A percentile compares a stretch with the other conserved stretches of the same genome.
Conservation (phyloP, 2,113 vertebrate genomes). For the Cervus canadensis region DNA sequence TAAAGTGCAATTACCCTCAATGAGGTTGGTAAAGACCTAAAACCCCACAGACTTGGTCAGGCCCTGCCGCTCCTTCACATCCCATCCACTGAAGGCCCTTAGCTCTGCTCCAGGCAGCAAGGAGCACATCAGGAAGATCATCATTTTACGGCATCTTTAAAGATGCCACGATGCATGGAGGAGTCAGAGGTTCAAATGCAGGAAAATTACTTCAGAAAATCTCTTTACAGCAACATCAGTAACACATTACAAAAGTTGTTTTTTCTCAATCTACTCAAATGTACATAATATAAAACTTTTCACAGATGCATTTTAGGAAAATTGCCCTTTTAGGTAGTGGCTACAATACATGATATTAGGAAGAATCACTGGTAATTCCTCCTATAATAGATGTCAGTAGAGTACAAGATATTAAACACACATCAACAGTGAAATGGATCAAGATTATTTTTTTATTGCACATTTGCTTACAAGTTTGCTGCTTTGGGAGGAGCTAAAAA, state of each 20-base stretch:
- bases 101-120: not conserved
- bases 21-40: not conserved
- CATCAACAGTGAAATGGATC: slow-evolving; percentile 47
- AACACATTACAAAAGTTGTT: slow-evolving; percentile 7
- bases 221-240: slow-evolving; percentile 5
- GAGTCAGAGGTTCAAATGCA: not conserved
- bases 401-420: slow-evolving; percentile 18
- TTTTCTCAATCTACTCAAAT: slow-evolving; percentile 35
- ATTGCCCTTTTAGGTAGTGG: not conserved
- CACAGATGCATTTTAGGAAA: not conserved
- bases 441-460: slow-evolving; percentile 79
- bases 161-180: not conserved
- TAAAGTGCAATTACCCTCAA: not conserved
- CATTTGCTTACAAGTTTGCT: slow-evolving; percentile 56
- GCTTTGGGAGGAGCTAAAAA: slow-evolving; percentile 67
- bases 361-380: not conserved
- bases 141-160: not conserved
- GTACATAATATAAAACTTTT: slow-evolving; percentile 1
- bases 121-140: not conserved
- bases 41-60: not conserved
- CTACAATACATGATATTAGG: not conserved
- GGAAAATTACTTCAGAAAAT: not conserved
- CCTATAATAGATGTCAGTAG: not conserved
- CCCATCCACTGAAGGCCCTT: not conserved
- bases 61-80: not conserved